Evolutionary conservation across 2,113 vertebrate genomes (phyloP).

Genomic region (Hipposideros armiger): DNA sequence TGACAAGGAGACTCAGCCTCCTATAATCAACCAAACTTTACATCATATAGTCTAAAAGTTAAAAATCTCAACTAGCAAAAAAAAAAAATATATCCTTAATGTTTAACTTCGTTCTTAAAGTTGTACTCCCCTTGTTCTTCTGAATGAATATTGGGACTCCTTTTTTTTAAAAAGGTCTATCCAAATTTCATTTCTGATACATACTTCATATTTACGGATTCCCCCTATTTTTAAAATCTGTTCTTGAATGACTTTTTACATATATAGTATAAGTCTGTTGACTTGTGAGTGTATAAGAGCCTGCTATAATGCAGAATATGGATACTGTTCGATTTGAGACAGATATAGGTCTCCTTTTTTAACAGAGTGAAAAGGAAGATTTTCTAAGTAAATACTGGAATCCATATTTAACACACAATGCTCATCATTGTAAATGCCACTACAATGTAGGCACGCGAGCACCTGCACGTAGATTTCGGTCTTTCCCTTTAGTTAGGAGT

Average conservation of each 20-base stretch:
- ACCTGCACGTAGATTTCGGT: not conserved
- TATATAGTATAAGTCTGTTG: not conserved
- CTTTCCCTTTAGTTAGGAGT: not conserved
- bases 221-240: not conserved
- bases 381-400: not conserved
- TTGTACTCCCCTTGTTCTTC: not conserved
- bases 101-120: not conserved
- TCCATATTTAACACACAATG: not conserved
- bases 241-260: not conserved
- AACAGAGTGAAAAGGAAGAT: not conserved
- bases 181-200: not conserved
- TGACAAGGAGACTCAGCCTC: not conserved
- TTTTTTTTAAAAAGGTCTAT: not conserved
- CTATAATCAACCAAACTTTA: not conserved
- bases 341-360: not conserved
- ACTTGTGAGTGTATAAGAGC: not conserved
- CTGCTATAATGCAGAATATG: not conserved
- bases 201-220: not conserved
- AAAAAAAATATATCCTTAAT: not conserved
- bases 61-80: slow-evolving; percentile 26
- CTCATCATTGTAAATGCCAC: not conserved
- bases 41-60: not conserved
- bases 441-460: not conserved
- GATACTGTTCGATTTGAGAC: not conserved
- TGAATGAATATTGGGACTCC: not conserved